Base-by-base conservation (phyloP, 2,888 invertebrate genomes). In the Campaea margaritaria region DNA sequence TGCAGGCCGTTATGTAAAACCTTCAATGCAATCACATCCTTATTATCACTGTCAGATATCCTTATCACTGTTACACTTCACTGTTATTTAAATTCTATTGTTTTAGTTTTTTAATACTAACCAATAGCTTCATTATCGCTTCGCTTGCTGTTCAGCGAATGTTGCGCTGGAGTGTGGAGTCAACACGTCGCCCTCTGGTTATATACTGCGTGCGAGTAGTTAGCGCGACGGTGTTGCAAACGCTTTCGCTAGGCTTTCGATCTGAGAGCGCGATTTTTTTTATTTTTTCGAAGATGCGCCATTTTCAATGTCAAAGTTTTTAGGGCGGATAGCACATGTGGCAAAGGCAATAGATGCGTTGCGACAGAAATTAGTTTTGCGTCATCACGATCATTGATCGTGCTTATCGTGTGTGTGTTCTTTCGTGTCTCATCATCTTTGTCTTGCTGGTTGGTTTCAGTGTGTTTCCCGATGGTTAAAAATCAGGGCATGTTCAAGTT, bases 121-220 rank as follows among this genome's bases (percentile, higher is more conserved):
- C 92, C 92, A 91, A 79, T 82, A 91, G 81, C 82, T 86, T 91
- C 92, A 92, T 91, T 21, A 65, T 92, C 92, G 91, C 92, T 85
- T 91, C 78, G 84, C 87, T 86, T 72, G 83, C 75, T 76, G 78
- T 82, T 81, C 85, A 91, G 91, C 91, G 91, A 91, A 86, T 85
- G 38, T 61, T 53, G 85, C 79, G 80, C 81, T 82, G 87, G 87
- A 91, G 89, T 92, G 92, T 88, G 82, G 62, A 68, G 67, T 69
- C 65, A 57, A 63, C 64, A 64, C 72, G 65, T 70, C 68, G 74
- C 67, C 65, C 73, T 70, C 78, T 68, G 77, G 83, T 88, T 92
- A 81, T 92, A 92, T 92, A 92, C 88, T 78, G 72, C 81, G 81
- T 76, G 83, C 74, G 74, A 76, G 80, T 82, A 75, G 83, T 83